These are phyloP conservation scores for Dasypolia templi DNA, from an alignment of 2,888 invertebrate genomes.

Conservation along the genomic window DNA sequence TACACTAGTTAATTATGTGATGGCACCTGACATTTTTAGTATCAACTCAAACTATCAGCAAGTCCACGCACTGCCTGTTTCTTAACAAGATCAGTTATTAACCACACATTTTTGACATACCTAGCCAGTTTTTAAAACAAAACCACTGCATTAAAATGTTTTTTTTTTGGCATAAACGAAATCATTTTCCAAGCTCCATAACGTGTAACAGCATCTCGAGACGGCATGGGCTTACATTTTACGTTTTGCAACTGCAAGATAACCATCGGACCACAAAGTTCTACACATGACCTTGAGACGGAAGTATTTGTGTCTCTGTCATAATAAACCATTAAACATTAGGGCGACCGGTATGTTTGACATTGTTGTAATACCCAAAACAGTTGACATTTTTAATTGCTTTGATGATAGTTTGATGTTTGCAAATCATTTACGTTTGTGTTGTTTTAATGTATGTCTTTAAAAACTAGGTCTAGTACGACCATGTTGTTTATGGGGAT, in stretches of 20 bases:
- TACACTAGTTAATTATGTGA: too few species aligned
- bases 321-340: conserved; percentile 61
- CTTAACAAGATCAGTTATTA: too few species aligned
- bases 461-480: conserved; percentile 22
- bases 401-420: conserved; percentile 27
- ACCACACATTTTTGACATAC: too few species aligned
- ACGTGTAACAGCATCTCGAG: conserved; percentile 32
- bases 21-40: neutral
- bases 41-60: neutral
- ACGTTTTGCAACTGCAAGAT: conserved; percentile 73
- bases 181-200: neutral
- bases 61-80: too few species aligned
- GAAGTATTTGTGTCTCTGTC: conserved; percentile 50
- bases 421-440: conserved; percentile 34
- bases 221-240: conserved; percentile 38
- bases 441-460: conserved; percentile 35
- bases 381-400: conserved; percentile 60
- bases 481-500: neutral
- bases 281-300: conserved; percentile 71
- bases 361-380: conserved; percentile 61
- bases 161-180: conserved; percentile 2
- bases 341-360: conserved; percentile 52
- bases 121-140: neutral
- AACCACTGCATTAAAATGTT: conserved; percentile 10
- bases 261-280: conserved; percentile 73